These are phyloP conservation scores for Drosophila formosana DNA, from an alignment of 2,888 invertebrate genomes.

Conservation along the genomic window DNA sequence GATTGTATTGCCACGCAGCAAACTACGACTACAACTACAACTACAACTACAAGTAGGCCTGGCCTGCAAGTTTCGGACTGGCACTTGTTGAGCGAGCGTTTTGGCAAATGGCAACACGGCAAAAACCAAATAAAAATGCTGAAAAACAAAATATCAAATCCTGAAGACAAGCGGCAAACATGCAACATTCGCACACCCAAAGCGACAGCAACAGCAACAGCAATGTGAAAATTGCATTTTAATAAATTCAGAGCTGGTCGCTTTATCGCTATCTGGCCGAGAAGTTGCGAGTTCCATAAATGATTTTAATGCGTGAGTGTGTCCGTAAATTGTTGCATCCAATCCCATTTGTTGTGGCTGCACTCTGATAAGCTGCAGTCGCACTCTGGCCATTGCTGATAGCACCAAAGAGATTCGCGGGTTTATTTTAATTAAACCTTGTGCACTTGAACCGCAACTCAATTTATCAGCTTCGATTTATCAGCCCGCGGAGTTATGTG, in stretches of 20 bases:
- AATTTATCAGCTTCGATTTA: constrained; percentile 64
- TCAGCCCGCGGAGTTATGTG: constrained; percentile 33
- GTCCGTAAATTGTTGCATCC: constrained; percentile 59
- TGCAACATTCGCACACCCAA: constrained; percentile 63
- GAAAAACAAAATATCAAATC: constrained; percentile 42
- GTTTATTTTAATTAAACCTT: constrained; percentile 64
- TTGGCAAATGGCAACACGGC: constrained; percentile 71
- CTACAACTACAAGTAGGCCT: constrained; percentile 38
- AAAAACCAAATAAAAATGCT: constrained; percentile 41
- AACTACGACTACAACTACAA: no score
- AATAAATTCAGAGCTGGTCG: constrained; percentile 72
- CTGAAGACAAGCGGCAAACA: constrained; percentile 65
- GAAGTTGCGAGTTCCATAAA: constrained; percentile 56
- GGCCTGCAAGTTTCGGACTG: constrained; percentile 43
- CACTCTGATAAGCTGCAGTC: constrained; percentile 41
- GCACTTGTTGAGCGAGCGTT: constrained; percentile 70
- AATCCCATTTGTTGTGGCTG: constrained; percentile 42
- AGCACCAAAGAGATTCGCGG: constrained; percentile 15
- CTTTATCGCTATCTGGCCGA: constrained; percentile 63
- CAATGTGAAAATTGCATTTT: constrained; percentile 78
- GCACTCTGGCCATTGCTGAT: constrained; percentile 32
- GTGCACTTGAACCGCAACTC: constrained; percentile 71
- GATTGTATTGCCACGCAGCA: constrained; percentile 77
- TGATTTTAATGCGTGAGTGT: constrained; percentile 78
- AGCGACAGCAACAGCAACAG: constrained; percentile 49